A percentile compares a stretch with the other conserved stretches of the same genome.
These are phyloP conservation scores for Enteromius radiatus DNA, from an alignment of 2,797 vertebrate genomes.

Conservation along the genomic window DNA sequence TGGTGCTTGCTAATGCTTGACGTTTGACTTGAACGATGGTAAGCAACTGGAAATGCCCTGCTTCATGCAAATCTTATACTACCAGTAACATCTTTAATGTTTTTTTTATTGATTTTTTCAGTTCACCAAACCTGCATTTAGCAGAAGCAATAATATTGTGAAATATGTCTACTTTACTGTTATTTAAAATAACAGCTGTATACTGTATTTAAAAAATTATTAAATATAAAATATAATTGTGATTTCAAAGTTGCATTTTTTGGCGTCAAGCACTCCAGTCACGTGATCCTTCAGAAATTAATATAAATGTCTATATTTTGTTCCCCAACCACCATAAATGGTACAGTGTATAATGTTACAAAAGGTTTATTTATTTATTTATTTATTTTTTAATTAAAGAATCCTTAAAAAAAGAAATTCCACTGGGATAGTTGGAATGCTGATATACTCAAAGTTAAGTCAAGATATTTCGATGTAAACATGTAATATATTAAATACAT, in stretches of 20 bases:
- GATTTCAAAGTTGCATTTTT: too few species aligned
- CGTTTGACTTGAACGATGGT: neutral
- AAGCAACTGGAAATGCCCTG: too few species aligned
- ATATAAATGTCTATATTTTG: too few species aligned
- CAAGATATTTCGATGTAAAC: neutral
- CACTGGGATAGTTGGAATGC: neutral
- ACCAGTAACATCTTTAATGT: too few species aligned
- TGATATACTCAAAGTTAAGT: neutral
- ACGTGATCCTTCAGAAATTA: too few species aligned
- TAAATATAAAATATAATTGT: neutral
- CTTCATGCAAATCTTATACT: too few species aligned
- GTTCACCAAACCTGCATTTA: neutral
- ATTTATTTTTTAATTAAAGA: too few species aligned
- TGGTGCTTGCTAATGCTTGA: neutral
- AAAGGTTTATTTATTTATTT: too few species aligned
- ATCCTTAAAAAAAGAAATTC: too few species aligned
- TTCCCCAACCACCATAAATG: too few species aligned
- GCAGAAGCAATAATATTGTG: neutral
- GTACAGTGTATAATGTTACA: too few species aligned
- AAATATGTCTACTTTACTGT: neutral
- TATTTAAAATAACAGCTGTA: neutral
- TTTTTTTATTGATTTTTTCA: neutral
- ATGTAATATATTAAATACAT: neutral
- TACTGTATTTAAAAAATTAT: neutral
- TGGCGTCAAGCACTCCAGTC: too few species aligned